Conservation (phyloP, 2,888 invertebrate genomes). For the Leucoptera coffeella region DNA sequence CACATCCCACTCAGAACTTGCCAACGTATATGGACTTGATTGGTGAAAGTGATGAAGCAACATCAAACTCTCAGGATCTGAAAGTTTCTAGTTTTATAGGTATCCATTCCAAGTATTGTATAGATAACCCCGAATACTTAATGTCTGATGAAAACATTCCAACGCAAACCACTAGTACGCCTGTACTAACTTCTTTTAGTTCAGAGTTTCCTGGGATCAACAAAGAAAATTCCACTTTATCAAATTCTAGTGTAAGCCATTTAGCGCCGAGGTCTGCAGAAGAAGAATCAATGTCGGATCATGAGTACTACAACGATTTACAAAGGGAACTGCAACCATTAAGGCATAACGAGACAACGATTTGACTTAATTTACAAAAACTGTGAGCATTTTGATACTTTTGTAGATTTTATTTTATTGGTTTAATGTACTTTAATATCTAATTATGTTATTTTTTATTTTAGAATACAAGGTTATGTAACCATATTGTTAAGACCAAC, state of each 20-base stretch:
- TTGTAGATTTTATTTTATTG: no score
- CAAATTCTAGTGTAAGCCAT: slow-evolving; percentile 21
- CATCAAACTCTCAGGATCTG: slow-evolving; percentile 35
- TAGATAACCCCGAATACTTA: slow-evolving; percentile 92
- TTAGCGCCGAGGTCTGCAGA: slow-evolving; percentile 48
- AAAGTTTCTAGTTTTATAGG: slow-evolving; percentile 55
- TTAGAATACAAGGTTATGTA: no score
- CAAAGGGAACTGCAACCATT: slow-evolving; percentile 85
- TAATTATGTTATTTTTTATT: no score
- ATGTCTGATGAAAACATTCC: slow-evolving; percentile 54
- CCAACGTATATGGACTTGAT: slow-evolving; percentile 89
- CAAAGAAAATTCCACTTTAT: slow-evolving; percentile 20
- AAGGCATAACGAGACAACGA: slow-evolving; percentile 77
- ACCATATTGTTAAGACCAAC: no score
- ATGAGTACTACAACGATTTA: slow-evolving; percentile 92
- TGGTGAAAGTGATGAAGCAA: slow-evolving; percentile 51
- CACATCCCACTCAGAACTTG: slow-evolving; percentile 59
- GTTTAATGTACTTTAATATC: no score
- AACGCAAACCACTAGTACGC: slow-evolving; percentile 36
- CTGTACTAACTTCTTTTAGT: slow-evolving; percentile 23
- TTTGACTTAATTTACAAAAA: no score
- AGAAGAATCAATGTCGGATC: slow-evolving; percentile 79
- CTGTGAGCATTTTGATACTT: no score
- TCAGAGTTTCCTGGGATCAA: slow-evolving; percentile 23
- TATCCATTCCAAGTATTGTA: slow-evolving; percentile 54